Percentiles rank a stretch among this genome's conserved stretches.
phyloP scores from a whole-genome alignment of 2,888 invertebrate species.

The Euclidia mi region DNA sequence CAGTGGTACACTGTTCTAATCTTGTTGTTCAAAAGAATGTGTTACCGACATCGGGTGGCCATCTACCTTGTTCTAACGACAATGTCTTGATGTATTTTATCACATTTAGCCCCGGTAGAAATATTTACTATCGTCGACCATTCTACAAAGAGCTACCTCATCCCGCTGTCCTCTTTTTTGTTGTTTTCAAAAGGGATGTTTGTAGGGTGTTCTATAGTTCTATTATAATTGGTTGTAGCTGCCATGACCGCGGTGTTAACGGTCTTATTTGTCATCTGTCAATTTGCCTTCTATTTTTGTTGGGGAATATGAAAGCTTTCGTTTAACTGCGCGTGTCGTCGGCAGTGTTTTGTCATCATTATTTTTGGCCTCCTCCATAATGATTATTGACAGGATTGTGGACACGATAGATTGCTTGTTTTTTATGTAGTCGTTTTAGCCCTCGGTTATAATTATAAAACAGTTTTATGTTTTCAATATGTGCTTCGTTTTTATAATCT shows the following conservation, averaged over 20 bases:
- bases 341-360: slow-evolving; percentile 84
- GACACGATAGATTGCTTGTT: slow-evolving; percentile 57
- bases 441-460: slow-evolving; percentile 30
- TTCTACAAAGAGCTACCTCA: slow-evolving; percentile 58
- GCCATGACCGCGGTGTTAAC: slow-evolving; percentile 84
- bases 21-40: slow-evolving; percentile 66
- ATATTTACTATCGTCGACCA: slow-evolving; percentile 80
- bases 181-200: slow-evolving; percentile 15
- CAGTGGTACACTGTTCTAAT: slow-evolving; percentile 70
- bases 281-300: slow-evolving; percentile 88
- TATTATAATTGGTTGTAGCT: slow-evolving; percentile 63
- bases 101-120: slow-evolving; percentile 85
- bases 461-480: slow-evolving; percentile 25
- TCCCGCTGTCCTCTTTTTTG: slow-evolving; percentile 39
- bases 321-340: slow-evolving; percentile 78
- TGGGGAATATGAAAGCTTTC: slow-evolving; percentile 85
- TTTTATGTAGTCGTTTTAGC: slow-evolving; percentile 40
- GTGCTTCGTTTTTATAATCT: slow-evolving; percentile 2
- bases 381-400: slow-evolving; percentile 81
- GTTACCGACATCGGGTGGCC: slow-evolving; percentile 76
- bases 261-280: slow-evolving; percentile 89
- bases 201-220: slow-evolving; percentile 55
- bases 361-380: slow-evolving; percentile 84
- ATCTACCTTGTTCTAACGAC: slow-evolving; percentile 87
- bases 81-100: slow-evolving; percentile 89